Percentiles rank a stretch among this genome's conserved stretches.
Conservation (phyloP, 2,113 vertebrate genomes). For the Sceloporus undulatus region DNA sequence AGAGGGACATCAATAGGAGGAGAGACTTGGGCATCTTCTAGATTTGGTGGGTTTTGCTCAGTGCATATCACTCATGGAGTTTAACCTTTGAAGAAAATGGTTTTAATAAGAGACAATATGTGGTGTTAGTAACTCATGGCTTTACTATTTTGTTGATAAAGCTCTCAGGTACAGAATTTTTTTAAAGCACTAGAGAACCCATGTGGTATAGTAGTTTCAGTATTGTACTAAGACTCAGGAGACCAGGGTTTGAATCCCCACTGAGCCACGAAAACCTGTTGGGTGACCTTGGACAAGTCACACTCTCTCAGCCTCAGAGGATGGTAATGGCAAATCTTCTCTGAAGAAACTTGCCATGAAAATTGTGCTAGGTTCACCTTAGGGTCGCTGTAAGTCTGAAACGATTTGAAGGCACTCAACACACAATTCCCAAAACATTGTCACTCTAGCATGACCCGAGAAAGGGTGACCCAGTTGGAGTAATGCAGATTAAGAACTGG, state of each 20-base stretch:
- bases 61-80: neutral
- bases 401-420: no score
- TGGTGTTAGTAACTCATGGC: neutral
- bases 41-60: neutral
- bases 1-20: conserved; percentile 76
- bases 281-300: no score
- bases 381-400: no score
- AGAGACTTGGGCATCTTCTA: conserved; percentile 60
- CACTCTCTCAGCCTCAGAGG: no score
- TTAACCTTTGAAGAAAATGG: neutral
- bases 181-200: neutral
- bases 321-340: no score
- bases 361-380: no score
- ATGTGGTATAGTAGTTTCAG: no score
- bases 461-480: neutral
- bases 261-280: no score
- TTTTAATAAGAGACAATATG: neutral
- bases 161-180: neutral
- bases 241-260: no score
- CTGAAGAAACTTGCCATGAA: no score
- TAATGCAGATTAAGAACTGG: neutral
- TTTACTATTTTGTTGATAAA: neutral
- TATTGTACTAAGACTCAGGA: no score
- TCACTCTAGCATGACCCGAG: neutral
- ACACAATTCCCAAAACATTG: neutral